A percentile compares a stretch with the other conserved stretches of the same genome.
Evolutionary conservation across 23 tunicate genomes (phyloP).

Genomic region (Botrylloides violaceus): DNA sequence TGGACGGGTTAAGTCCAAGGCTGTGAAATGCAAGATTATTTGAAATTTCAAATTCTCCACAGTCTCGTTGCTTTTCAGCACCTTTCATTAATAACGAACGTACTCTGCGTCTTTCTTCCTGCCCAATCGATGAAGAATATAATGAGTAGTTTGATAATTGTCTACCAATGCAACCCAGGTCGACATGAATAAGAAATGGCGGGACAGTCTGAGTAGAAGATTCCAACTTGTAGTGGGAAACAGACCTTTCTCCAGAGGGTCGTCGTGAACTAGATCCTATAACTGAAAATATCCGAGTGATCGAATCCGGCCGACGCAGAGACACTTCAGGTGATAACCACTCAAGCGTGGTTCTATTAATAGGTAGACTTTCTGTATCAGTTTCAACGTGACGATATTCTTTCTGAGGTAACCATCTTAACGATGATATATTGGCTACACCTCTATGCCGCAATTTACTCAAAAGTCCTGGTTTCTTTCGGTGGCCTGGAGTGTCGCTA

Average conservation of each 20-base stretch:
- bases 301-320: background rate
- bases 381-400: background rate
- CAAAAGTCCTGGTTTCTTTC: background rate
- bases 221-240: background rate
- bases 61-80: background rate
- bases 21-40: conserved; percentile 6
- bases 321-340: conserved; percentile 23
- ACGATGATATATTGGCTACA: background rate
- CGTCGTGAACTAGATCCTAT: conserved; percentile 10
- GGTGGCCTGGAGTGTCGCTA: background rate
- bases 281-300: conserved; percentile 14
- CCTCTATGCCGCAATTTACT: background rate
- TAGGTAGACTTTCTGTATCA: conserved; percentile 6
- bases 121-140: background rate
- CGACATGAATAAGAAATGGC: conserved; percentile 21
- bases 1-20: background rate
- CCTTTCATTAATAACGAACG: background rate
- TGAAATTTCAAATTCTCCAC: background rate
- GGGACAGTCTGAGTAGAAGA: conserved; percentile 12
- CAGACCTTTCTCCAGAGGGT: background rate
- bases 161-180: conserved; percentile 10
- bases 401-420: conserved; percentile 10
- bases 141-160: conserved; percentile 8
- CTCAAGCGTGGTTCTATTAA: background rate
- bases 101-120: conserved; percentile 2